Conservation (phyloP, 2,888 invertebrate genomes). For the Mayetiola destructor region DNA sequence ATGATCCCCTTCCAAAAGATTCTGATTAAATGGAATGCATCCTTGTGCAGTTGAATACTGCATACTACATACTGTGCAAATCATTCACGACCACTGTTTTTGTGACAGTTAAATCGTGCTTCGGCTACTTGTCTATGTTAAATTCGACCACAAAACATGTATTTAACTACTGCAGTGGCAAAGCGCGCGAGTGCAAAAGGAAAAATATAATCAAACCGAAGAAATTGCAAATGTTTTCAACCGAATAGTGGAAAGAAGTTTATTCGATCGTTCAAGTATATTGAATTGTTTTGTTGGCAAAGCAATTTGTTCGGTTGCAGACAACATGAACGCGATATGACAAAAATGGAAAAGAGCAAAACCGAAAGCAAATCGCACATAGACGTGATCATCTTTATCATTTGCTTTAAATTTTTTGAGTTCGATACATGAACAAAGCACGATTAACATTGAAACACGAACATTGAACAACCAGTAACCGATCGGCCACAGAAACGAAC, state of each 20-base stretch:
- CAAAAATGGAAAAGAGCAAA: constrained; percentile 1
- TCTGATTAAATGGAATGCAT: too few relatives aligned
- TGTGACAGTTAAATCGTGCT: constrained; percentile 11
- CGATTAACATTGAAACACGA: not conserved
- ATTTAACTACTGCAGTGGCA: not conserved
- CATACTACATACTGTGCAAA: too few relatives aligned
- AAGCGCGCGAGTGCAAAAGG: not conserved
- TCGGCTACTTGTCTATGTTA: not conserved
- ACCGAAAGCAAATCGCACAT: not conserved
- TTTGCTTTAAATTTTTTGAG: not conserved
- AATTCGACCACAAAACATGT: not conserved
- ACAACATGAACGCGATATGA: constrained; percentile 11
- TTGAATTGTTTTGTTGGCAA: constrained; percentile 2
- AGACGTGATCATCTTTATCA: not conserved
- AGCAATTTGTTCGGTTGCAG: constrained; percentile 1
- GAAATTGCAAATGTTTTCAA: not conserved
- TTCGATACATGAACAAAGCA: not conserved
- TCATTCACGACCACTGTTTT: constrained; percentile 9
- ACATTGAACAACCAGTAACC: not conserved
- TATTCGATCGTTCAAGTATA: not conserved
- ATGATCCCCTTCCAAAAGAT: too few relatives aligned
- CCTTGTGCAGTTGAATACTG: too few relatives aligned
- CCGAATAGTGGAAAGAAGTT: constrained; percentile 4
- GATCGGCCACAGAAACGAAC: constrained; percentile 2
- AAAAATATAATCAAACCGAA: not conserved